Base-by-base conservation (phyloP, 2,888 invertebrate genomes). In the Papilio gigon region DNA sequence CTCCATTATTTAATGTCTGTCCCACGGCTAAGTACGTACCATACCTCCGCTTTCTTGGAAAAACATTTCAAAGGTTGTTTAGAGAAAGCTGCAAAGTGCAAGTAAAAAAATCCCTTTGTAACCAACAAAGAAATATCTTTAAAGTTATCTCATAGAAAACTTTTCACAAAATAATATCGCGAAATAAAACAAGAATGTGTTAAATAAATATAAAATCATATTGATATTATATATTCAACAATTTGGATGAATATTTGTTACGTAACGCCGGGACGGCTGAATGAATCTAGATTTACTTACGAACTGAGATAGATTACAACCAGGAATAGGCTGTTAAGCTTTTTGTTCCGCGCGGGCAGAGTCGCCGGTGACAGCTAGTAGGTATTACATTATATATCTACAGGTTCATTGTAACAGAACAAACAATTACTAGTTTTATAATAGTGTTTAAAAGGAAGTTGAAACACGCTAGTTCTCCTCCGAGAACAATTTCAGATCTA, bases 1-100 rank as follows among this genome's bases (percentile, higher is more conserved):
- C 33, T 58, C 40, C 44, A 64, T 35, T 68, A 58, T 64, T 68
- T 44, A 68, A 59, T 47, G 35, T 59, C 42, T 64, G 59, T 68
- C 68, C 47, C 58, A 68, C 59, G 68, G 59, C 27, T 47, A 68
- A 67, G 47, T 64, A 63, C 47, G 63, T 59, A 37, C 63, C 59
- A 59, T 59, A 59, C 63, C 63, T 68, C 63, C 68, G 37, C 68
- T 64, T 63, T 68, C 68, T 68, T 64, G 11, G 68, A 68, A 68
- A 68, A 64, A 58, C 68, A 64, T 63, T 64, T 58, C 35, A 63
- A 68, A 58, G 63, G 58, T 47, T 44, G 59, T 58, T 64, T 68
- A 44, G 63, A 47, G 58, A 68, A 68, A 59, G 68, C 63, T 63
- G 64, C 63, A 68, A 67, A 63, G 37, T 59, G 47, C 47, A 68